phyloP scores from a whole-genome alignment of 2,888 invertebrate genomes.

The Fragum whitleyi region DNA sequence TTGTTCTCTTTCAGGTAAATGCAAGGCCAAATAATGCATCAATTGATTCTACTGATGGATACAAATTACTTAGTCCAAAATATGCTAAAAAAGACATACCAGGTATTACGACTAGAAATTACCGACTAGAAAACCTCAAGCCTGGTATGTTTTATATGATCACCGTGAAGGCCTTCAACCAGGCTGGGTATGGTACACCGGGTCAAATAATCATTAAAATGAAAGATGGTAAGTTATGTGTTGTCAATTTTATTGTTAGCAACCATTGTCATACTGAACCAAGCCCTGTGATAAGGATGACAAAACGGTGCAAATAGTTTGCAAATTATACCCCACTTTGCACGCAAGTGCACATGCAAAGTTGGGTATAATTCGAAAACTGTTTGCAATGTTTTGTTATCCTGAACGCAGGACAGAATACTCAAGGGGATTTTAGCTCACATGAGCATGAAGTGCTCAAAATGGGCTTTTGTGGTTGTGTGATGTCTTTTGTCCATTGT shows the following conservation, averaged over 20 bases:
- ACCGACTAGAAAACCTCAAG: neutral
- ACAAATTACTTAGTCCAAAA: neutral
- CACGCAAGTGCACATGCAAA: no score
- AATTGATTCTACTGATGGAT: neutral
- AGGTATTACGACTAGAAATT: neutral
- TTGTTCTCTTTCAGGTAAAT: constrained; percentile 29
- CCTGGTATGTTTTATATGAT: constrained; percentile 48
- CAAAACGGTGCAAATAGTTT: no score
- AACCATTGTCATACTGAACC: no score
- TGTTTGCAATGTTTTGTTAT: no score
- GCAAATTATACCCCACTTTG: no score
- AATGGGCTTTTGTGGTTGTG: no score
- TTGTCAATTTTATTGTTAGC: neutral
- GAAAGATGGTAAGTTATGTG: constrained; percentile 41
- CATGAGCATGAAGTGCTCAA: no score
- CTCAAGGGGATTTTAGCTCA: no score
- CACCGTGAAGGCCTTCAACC: constrained; percentile 43
- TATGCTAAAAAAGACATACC: neutral
- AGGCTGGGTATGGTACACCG: constrained; percentile 5
- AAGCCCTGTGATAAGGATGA: no score
- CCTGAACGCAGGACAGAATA: no score
- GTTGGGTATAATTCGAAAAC: no score
- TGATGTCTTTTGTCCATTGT: no score
- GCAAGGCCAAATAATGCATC: constrained; percentile 21
- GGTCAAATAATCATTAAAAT: constrained; percentile 41